These are phyloP conservation scores for Nineta flava DNA, from an alignment of 2,888 invertebrate species.

Conservation along the genomic window DNA sequence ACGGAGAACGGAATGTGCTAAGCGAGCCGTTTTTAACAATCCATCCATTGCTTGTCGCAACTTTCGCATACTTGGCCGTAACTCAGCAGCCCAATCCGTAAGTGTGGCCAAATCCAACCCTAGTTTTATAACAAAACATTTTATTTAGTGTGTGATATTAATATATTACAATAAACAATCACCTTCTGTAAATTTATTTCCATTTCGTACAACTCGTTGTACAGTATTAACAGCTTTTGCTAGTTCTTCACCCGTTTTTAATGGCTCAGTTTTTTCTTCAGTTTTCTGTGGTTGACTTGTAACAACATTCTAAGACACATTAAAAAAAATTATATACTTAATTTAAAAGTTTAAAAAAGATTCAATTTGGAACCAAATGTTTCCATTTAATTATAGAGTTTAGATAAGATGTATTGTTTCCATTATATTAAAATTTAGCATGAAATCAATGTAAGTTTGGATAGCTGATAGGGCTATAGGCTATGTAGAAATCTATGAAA, in stretches of 20 bases:
- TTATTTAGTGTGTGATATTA: neutral
- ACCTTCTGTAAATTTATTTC: constrained; percentile 59
- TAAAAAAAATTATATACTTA: neutral
- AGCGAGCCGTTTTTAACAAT: constrained; percentile 52
- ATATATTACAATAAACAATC: constrained; percentile 24
- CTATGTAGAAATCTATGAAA: too few species aligned
- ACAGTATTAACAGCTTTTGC: constrained; percentile 36
- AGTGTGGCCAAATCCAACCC: constrained; percentile 49
- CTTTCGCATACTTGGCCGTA: constrained; percentile 66
- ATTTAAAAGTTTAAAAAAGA: neutral
- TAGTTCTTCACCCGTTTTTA: constrained; percentile 20
- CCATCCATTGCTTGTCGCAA: constrained; percentile 66
- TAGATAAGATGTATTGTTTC: too few species aligned
- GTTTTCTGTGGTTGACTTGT: constrained; percentile 15
- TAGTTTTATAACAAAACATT: constrained; percentile 8
- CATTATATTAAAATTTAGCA: too few species aligned
- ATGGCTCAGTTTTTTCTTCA: constrained; percentile 11
- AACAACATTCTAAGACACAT: constrained; percentile 21
- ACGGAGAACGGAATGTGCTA: constrained; percentile 71
- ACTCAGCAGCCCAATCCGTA: constrained; percentile 58
- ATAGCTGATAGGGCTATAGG: too few species aligned
- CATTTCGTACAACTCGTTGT: constrained; percentile 38
- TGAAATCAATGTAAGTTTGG: too few species aligned
- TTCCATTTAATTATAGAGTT: too few species aligned
- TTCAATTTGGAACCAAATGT: too few species aligned